A percentile compares a stretch with the other conserved stretches of the same genome.
Evolutionary conservation across 2,888 invertebrate species (phyloP).

Genomic region (Xanthia icteritia): DNA sequence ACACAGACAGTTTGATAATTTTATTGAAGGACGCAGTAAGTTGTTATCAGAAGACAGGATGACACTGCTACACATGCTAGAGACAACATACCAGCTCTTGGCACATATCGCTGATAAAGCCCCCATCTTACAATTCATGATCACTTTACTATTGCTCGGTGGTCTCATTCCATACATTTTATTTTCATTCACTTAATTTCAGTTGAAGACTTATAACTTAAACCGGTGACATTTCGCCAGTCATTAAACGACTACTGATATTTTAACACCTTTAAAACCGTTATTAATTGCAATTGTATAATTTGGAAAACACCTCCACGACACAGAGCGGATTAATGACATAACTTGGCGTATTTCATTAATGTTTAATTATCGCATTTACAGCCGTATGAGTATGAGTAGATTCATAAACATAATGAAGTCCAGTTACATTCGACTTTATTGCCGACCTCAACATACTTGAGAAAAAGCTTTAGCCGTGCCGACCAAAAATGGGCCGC

Average conservation of each 20-base stretch:
- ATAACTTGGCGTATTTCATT: constrained; percentile 39
- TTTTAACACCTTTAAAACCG: constrained; percentile 58
- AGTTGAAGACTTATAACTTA: constrained; percentile 29
- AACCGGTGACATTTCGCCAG: constrained; percentile 54
- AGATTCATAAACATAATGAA: constrained; percentile 30
- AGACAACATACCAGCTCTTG: not conserved
- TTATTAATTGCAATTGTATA: constrained; percentile 59
- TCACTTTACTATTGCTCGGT: not conserved
- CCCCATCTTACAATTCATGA: not conserved
- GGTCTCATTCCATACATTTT: constrained; percentile 29
- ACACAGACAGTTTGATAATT: not conserved
- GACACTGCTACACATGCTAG: not conserved
- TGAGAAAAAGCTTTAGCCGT: constrained; percentile 2
- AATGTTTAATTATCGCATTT: constrained; percentile 18
- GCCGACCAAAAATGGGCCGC: constrained; percentile 1
- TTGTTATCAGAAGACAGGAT: not conserved
- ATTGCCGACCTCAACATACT: constrained; percentile 46
- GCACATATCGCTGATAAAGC: not conserved
- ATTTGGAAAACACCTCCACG: constrained; percentile 49
- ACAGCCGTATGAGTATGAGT: not conserved
- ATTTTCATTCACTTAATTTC: constrained; percentile 33
- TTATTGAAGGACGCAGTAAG: not conserved
- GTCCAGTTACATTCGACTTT: constrained; percentile 15
- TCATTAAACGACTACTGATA: constrained; percentile 50
- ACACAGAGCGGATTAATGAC: constrained; percentile 27